Conservation (phyloP, 2,888 invertebrate species). For the Axea sp. region DNA sequence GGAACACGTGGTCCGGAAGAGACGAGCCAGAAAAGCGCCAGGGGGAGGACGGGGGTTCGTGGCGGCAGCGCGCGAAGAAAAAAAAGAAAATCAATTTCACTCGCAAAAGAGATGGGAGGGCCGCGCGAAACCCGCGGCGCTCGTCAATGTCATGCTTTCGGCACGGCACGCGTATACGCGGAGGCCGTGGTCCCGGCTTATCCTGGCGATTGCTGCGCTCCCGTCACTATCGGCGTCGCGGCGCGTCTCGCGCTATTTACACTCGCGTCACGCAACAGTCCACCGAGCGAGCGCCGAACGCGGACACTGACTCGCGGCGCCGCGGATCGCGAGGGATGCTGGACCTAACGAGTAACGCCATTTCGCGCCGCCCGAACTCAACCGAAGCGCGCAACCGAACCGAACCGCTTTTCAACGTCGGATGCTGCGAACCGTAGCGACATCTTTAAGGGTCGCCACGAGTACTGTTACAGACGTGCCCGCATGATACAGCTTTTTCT, state of each 20-base stretch:
- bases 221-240: slow-evolving; percentile 21
- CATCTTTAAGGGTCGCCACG: too few relatives aligned
- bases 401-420: too few relatives aligned
- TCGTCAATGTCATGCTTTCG: slow-evolving; percentile 33
- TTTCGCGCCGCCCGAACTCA: slow-evolving; percentile 5
- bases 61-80: slow-evolving; percentile 23
- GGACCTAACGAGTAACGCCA: slow-evolving; percentile 18
- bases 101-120: slow-evolving; percentile 8
- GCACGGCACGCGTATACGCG: slow-evolving; percentile 7
- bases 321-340: slow-evolving; percentile 14
- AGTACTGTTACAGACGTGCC: too few relatives aligned
- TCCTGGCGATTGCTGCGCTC: not conserved
- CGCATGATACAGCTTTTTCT: too few relatives aligned
- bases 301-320: slow-evolving; percentile 43
- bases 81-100: slow-evolving; percentile 9
- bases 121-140: slow-evolving; percentile 22
- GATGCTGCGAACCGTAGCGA: too few relatives aligned
- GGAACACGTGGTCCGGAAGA: slow-evolving; percentile 29
- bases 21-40: slow-evolving; percentile 46
- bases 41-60: slow-evolving; percentile 31
- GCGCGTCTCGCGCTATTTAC: slow-evolving; percentile 36
- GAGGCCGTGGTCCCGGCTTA: not conserved
- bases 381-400: too few relatives aligned
- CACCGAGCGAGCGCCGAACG: slow-evolving; percentile 38
- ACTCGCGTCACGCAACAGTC: slow-evolving; percentile 28